A percentile compares a stretch with the other conserved stretches of the same genome.
These are phyloP conservation scores for Anniella stebbinsi DNA, from an alignment of 2,797 vertebrate species.

Conservation along the genomic window DNA sequence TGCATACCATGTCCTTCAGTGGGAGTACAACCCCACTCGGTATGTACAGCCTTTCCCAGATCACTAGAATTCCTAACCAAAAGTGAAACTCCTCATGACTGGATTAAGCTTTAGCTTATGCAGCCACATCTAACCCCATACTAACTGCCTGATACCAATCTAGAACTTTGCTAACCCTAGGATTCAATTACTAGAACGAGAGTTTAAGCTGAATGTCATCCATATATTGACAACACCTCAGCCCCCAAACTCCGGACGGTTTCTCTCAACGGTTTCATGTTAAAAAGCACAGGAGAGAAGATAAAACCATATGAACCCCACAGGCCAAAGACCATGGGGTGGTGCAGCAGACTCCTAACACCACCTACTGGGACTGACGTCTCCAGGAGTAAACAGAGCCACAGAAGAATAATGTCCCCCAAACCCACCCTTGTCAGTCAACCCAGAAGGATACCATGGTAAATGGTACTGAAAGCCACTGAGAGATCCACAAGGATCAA, in stretches of 20 bases:
- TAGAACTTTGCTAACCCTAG: not conserved
- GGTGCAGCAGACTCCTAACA: not conserved
- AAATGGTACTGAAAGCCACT: not conserved
- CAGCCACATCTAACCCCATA: not conserved
- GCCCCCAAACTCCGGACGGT: not conserved
- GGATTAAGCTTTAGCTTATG: too few species aligned
- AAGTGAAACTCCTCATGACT: too few species aligned
- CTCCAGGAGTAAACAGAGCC: not conserved
- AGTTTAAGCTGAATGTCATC: not conserved
- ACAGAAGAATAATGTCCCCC: too few species aligned
- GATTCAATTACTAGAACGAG: not conserved
- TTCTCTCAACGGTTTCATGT: not conserved
- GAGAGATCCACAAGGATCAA: too few species aligned
- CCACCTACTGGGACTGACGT: not conserved
- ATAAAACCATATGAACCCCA: not conserved
- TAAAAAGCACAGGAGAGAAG: too few species aligned
- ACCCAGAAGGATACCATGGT: not conserved
- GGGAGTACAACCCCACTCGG: not conserved
- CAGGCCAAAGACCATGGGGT: not conserved
- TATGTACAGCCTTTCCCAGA: not conserved
- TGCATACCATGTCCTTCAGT: not conserved
- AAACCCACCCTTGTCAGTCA: too few species aligned
- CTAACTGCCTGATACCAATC: not conserved
- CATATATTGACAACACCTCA: not conserved
- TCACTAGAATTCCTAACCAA: not conserved